Evolutionary conservation across 2,113 vertebrate genomes (phyloP), one percentile per base, ranked within the genome.

Genomic region (Neogale vison): DNA sequence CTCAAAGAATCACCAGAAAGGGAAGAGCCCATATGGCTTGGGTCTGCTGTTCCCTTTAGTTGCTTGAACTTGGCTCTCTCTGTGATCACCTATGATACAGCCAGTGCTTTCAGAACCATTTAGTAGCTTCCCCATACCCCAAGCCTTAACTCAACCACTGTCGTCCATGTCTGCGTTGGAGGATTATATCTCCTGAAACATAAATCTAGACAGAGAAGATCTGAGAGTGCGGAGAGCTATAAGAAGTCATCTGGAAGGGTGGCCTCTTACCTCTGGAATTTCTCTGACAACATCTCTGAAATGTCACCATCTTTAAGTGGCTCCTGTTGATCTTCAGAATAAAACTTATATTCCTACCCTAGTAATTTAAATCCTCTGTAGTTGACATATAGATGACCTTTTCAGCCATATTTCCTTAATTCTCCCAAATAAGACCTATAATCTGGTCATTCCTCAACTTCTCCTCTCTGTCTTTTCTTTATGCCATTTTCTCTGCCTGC

Each of bases 201-300:
- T 55, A 24, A 96, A 76, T 95, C 65, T 29, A 59, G 20, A 84
- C 26, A 74, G 4, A 12, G 74, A 11, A 65, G 8, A 57, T 81
- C 36, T 55, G 14, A 65, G 47, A 91, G 26, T 36, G 17, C 90
- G 26, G 71, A 79, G 23, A 69, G 11, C 8, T 18, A 39, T 61
- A 39, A 57, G 88, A 93, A 77, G 36, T 94, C 39, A 13, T 81
- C 14, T 84, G 1, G 11, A n/a, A 57, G 65, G 29, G 55, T 88
- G n/a, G 63, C 26, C 52, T 92, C 26, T 96, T 91, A 17, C n/a
- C 31, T 72, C 26, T 88, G 59, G 52, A 76, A 88, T 93, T 93
- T 83, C 47, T 88, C 23, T 67, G 47, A 34, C 61, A 82, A 42
- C 1, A 39, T 0, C 36, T 63, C 29, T 55, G 17, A 18, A 26